These are phyloP conservation scores for Polyergus mexicanus DNA, from an alignment of 1,140 invertebrate genomes.

Conservation along the genomic window DNA sequence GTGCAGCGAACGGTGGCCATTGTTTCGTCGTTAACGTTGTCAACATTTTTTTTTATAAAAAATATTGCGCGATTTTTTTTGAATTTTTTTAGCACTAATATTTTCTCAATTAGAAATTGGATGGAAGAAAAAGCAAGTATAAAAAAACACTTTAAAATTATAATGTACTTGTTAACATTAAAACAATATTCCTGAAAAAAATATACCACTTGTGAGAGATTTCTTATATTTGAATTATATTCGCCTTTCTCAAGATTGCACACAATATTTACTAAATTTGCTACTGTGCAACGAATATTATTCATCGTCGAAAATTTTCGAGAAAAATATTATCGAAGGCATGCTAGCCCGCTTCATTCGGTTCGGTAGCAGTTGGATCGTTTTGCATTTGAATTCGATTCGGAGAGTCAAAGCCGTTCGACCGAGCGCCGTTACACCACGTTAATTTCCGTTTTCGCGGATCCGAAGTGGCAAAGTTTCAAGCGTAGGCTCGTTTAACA, in stretches of 20 bases:
- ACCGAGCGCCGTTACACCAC: conserved; percentile 49
- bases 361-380: neutral
- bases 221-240: neutral
- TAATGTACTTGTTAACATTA: neutral
- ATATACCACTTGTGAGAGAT: neutral
- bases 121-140: neutral
- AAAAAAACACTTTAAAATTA: neutral
- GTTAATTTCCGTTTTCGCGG: conserved; percentile 69
- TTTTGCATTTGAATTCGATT: conserved; percentile 34
- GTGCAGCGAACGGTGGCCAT: neutral
- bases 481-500: conserved; percentile 73
- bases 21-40: neutral
- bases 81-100: neutral
- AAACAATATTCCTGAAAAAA: neutral
- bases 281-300: neutral
- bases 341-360: conserved; percentile 5
- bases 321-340: neutral
- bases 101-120: neutral
- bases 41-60: neutral
- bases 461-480: conserved; percentile 55
- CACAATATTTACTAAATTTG: neutral
- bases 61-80: neutral
- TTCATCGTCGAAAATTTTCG: neutral
- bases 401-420: conserved; percentile 13
- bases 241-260: neutral